A percentile compares a stretch with the other conserved stretches of the same genome.
These are phyloP conservation scores for Oligia latruncula DNA, from an alignment of 2,888 invertebrate genomes.

Conservation along the genomic window DNA sequence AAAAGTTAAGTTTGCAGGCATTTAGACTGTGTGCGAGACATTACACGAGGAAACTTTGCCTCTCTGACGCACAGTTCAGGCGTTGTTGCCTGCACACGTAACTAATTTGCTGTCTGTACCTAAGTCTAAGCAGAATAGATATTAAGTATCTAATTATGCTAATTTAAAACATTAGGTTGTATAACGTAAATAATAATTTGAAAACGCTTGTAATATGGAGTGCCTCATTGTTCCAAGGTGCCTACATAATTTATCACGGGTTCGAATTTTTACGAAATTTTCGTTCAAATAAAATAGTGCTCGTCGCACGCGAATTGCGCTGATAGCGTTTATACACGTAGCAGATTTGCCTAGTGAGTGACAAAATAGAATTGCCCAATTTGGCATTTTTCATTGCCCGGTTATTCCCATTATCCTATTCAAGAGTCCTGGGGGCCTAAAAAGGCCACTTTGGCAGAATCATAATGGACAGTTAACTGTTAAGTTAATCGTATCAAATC, in stretches of 20 bases:
- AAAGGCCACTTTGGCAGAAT: too few species aligned
- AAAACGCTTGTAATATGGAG: conserved; percentile 23
- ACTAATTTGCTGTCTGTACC: not conserved
- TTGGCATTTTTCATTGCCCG: not conserved
- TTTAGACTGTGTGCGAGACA: not conserved
- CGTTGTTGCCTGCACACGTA: not conserved
- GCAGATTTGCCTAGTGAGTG: not conserved
- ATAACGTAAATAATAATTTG: not conserved
- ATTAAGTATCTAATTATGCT: not conserved
- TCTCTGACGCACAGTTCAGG: too few species aligned
- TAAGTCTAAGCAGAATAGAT: not conserved
- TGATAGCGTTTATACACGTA: not conserved
- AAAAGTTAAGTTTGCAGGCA: not conserved
- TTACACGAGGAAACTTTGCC: not conserved
- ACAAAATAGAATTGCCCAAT: not conserved
- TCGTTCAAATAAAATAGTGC: not conserved
- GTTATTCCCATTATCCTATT: not conserved
- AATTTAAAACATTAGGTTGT: conserved; percentile 4
- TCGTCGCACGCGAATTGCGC: not conserved
- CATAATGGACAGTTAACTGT: too few species aligned
- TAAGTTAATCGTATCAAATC: too few species aligned
- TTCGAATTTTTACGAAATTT: not conserved
- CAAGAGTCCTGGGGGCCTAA: too few species aligned
- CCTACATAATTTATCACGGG: conserved; percentile 3
- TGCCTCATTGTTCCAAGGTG: conserved; percentile 35